phyloP scores from a whole-genome alignment of 2,888 invertebrate genomes.

The Stomorhina lunata region DNA sequence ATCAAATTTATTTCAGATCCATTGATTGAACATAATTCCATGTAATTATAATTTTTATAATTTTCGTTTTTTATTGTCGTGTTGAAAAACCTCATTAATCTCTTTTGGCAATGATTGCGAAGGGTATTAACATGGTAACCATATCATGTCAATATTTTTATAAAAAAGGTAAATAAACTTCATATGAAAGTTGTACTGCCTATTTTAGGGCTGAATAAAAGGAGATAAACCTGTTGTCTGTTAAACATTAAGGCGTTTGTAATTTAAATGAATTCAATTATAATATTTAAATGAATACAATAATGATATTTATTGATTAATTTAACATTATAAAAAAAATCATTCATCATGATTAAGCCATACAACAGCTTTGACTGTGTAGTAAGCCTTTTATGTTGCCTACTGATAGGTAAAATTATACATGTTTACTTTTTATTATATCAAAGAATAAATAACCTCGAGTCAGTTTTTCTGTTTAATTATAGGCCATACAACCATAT shows the following conservation, averaged over 20 bases:
- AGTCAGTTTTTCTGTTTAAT: conserved; percentile 40
- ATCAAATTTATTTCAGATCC: no score
- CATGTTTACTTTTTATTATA: background rate
- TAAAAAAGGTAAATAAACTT: background rate
- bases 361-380: background rate
- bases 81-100: no score
- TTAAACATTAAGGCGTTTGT: conserved; percentile 41
- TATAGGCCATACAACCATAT: conserved; percentile 7
- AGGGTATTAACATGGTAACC: no score
- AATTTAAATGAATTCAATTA: conserved; percentile 44
- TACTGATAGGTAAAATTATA: no score
- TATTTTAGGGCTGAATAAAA: background rate
- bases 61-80: no score
- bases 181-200: background rate
- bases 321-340: conserved; percentile 17
- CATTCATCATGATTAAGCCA: conserved; percentile 22
- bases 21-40: no score
- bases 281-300: conserved; percentile 24
- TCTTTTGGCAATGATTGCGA: no score
- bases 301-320: conserved; percentile 45
- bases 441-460: conserved; percentile 9
- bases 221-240: background rate
- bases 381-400: no score
- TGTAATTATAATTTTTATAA: no score
- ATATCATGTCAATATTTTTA: no score